Evolutionary conservation across 2,888 invertebrate genomes (phyloP), one percentile per base, ranked within the genome.

Genomic region (Ditula angustiorana): DNA sequence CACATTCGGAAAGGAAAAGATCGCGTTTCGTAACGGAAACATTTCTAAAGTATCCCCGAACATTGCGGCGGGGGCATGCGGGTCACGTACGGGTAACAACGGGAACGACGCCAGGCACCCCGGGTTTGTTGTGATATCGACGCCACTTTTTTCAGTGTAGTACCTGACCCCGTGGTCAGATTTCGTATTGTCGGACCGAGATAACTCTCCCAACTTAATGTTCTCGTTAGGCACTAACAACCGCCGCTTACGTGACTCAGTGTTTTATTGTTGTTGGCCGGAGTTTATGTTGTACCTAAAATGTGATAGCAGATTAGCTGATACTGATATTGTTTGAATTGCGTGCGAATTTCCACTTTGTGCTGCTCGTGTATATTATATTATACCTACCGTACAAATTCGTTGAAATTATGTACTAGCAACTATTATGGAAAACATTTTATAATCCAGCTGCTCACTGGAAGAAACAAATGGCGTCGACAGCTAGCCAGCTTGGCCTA

Each of bases 91-190:
- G 73, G 74, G 84, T 81, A 87, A 87, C 89, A 89, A 89, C 89
- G 87, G 82, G 79, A 81, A 82, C 86, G 86, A 83, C 69, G 83
- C 81, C 81, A 82, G 83, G 82, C 83, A 87, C 86, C 88, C 83
- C 82, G 85, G 85, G 88, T 87, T 89, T 91, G 91, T 90, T 89
- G 89, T 89, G 90, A 90, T 91, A 91, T 87, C 87, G 82, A 80
- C 81, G 79, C 74, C 78, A 79, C 82, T 86, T 88, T 89, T 90
- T 87, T 83, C 83, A 83, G 86, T 87, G 87, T 88, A 88, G 87
- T 88, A 88, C 88, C 90, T 88, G 90, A 90, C 86, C 88, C 80
- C 75, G 72, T 77, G 73, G 80, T 83, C 84, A 86, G 88, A 86
- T 88, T 88, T 78, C 81, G 78, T 82, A 82, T 83, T 83, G 81